Base-by-base conservation (phyloP, 2,888 invertebrate species). In the Drosophila anomelani region DNA sequence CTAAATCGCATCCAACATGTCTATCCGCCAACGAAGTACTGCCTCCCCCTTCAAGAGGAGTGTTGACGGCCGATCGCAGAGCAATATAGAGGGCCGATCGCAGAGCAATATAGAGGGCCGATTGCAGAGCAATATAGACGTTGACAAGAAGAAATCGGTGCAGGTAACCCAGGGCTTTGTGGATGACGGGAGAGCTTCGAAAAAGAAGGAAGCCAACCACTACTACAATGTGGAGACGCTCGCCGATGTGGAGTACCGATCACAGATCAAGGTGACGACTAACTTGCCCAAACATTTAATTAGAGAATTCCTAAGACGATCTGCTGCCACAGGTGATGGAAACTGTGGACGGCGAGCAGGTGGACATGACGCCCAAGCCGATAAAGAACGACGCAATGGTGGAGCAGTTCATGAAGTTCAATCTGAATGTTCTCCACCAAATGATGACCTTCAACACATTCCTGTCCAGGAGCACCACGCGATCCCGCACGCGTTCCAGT, bases 281-380 rank as follows among this genome's bases (percentile, higher is more conserved):
- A 13, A 26, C 9, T 7, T 4, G 4, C 2, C 15, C 2, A 12
- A 7, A 29, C 15, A 10, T 15, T 1, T 15, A 12, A 3, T 2
- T 1, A 12, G 2, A 9, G 4, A 2, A 8, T 7, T 3, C n/a
- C 20, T 4, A 7, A 0, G 6, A n/a, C 4, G 4, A 12, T 3
- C 29, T 12, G n/a, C 29, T 29, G 29, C 29, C 3, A 0, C 38
- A 88, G 84, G 77, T 91, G 5, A 23, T 58, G 6, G 88, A 90
- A 13, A 41, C 55, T 0, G 12, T 70, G 0, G 58, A 71, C 23
- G 84, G 78, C 15, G 46, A 79, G 8, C 59, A 69, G 10, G 57
- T 79, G 3, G 81, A 91, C 66, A 69, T 88, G 20, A 91, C 91
- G 8, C 91, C 91, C 1, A 90, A 90, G 41, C n/a, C 49, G 0